Conservation (phyloP, 2,113 vertebrate genomes). For the Lathamus discolor region DNA sequence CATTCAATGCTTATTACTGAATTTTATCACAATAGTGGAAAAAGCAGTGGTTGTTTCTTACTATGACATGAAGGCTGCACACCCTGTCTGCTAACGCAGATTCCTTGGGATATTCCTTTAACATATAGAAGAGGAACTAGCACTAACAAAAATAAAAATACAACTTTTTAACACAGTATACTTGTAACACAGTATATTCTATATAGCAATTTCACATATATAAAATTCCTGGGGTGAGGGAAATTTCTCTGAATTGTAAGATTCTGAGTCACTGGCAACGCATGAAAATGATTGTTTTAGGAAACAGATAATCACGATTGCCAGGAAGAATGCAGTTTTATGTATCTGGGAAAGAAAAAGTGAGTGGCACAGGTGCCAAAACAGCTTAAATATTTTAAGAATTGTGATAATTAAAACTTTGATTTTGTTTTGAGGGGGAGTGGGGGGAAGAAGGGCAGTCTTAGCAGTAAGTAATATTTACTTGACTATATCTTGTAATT, state of each 20-base stretch:
- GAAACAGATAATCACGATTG: not conserved
- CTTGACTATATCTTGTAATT: not conserved
- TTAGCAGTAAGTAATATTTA: not conserved
- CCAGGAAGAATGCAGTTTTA: not conserved
- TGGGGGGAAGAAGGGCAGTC: not conserved
- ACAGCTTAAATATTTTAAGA: not conserved
- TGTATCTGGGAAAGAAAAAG: not conserved
- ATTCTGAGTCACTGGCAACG: not conserved
- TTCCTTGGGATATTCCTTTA: not conserved
- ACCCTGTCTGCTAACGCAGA: not conserved
- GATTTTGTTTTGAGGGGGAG: not conserved
- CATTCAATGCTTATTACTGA: not conserved
- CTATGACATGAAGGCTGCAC: not conserved
- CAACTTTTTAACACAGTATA: not conserved
- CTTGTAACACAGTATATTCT: not conserved
- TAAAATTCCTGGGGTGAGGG: not conserved
- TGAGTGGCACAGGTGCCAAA: not conserved
- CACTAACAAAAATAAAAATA: not conserved
- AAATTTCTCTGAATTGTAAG: not conserved
- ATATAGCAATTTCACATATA: not conserved
- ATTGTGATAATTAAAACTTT: not conserved
- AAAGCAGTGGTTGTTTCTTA: not conserved
- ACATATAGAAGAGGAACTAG: not conserved
- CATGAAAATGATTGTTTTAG: constrained; percentile 15
- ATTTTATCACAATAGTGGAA: not conserved